Percentiles rank a stretch among this genome's conserved stretches.
phyloP scores from a whole-genome alignment of 2,888 invertebrate genomes.

The Drosophila paucipuncta region DNA sequence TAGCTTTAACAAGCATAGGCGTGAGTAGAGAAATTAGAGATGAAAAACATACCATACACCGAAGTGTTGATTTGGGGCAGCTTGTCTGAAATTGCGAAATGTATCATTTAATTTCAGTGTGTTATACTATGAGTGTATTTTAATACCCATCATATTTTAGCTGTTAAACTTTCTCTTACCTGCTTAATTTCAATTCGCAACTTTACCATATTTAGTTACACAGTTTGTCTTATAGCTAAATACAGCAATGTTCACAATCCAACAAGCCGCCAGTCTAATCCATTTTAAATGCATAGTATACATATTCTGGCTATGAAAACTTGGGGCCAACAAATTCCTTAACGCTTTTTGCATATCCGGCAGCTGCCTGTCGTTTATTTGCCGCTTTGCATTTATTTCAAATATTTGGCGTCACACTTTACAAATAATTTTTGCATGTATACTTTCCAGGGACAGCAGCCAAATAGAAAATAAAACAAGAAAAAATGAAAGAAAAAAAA shows the following conservation, averaged over 20 bases:
- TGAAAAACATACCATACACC: not conserved
- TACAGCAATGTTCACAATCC: not conserved
- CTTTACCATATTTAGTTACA: not conserved
- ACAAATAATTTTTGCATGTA: slow-evolving; percentile 68
- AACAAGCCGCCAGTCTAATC: not conserved
- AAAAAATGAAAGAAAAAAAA: slow-evolving; percentile 19
- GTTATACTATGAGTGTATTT: not conserved
- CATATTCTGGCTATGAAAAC: slow-evolving; percentile 24
- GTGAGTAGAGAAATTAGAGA: slow-evolving; percentile 25
- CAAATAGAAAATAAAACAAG: slow-evolving; percentile 10
- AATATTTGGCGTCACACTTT: slow-evolving; percentile 74
- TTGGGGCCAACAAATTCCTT: slow-evolving; percentile 41
- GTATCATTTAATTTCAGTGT: not conserved
- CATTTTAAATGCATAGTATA: slow-evolving; percentile 8
- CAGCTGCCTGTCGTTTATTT: slow-evolving; percentile 63
- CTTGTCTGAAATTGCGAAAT: not conserved
- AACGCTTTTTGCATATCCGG: slow-evolving; percentile 56
- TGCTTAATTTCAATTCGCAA: not conserved
- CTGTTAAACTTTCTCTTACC: not conserved
- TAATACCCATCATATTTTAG: not conserved
- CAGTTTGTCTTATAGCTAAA: not conserved
- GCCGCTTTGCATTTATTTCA: slow-evolving; percentile 74
- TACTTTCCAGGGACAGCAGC: slow-evolving; percentile 49
- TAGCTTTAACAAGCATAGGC: slow-evolving; percentile 22
- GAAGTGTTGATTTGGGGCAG: not conserved